Conservation (phyloP, 2,888 invertebrate species). For the Spodoptera exigua region DNA sequence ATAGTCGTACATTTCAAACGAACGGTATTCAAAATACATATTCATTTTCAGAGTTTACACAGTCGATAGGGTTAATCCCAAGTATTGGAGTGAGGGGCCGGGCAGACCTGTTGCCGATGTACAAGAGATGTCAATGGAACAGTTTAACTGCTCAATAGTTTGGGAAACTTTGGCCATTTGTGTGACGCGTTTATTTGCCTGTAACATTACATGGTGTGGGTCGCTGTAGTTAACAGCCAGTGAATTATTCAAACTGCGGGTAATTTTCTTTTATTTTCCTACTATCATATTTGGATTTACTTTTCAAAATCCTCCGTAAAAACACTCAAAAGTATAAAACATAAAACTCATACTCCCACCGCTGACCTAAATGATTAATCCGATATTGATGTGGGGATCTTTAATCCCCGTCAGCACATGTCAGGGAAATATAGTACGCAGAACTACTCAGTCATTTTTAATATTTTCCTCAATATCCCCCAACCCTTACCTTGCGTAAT, state of each 20-base stretch:
- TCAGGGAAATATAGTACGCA: background rate
- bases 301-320: no score
- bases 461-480: conserved; percentile 33
- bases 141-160: conserved; percentile 48
- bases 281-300: no score
- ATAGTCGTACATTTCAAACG: conserved; percentile 35
- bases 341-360: no score
- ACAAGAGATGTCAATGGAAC: conserved; percentile 49
- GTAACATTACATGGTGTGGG: background rate
- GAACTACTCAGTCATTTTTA: conserved; percentile 27
- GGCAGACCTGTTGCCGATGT: conserved; percentile 52
- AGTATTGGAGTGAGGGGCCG: conserved; percentile 41
- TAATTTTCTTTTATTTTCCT: no score
- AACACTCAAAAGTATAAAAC: no score
- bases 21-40: conserved; percentile 55
- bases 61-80: conserved; percentile 37
- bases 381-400: background rate
- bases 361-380: no score
- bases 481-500: conserved; percentile 28
- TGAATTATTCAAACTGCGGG: no score
- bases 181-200: conserved; percentile 26
- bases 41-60: conserved; percentile 51
- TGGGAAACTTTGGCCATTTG: conserved; percentile 31
- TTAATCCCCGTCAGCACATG: conserved; percentile 7
- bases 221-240: no score